Conservation (phyloP, 1,140 invertebrate species). For the Pentalonia nigronervosa region DNA sequence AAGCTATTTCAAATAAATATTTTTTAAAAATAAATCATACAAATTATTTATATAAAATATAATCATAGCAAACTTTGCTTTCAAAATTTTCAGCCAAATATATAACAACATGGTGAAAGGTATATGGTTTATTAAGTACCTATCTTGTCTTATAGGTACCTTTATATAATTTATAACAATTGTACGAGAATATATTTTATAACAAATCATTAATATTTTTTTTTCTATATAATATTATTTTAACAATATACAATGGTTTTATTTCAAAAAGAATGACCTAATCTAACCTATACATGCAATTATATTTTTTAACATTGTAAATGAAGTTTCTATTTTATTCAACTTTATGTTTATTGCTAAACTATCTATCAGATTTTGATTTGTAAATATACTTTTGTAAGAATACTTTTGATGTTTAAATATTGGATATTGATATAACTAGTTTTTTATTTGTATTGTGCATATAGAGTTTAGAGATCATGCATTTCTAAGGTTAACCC, state of each 20-base stretch:
- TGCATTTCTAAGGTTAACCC: background rate
- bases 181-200: background rate
- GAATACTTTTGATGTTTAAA: too few relatives aligned
- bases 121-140: background rate
- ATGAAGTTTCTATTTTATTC: too few relatives aligned
- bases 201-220: background rate
- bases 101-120: background rate
- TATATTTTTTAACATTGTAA: too few relatives aligned
- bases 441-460: background rate
- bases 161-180: background rate
- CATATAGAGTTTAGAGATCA: background rate
- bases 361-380: too few relatives aligned
- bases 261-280: too few relatives aligned
- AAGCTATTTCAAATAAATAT: background rate
- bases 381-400: too few relatives aligned
- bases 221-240: too few relatives aligned
- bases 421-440: background rate
- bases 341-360: too few relatives aligned
- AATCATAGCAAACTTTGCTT: background rate
- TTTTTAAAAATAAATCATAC: too few relatives aligned
- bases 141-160: background rate
- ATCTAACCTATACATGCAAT: too few relatives aligned
- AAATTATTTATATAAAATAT: background rate
- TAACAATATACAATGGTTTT: too few relatives aligned
- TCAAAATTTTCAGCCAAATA: background rate